Evolutionary conservation across 2,888 invertebrate genomes (phyloP).

Genomic region (Zonitis immaculata): DNA sequence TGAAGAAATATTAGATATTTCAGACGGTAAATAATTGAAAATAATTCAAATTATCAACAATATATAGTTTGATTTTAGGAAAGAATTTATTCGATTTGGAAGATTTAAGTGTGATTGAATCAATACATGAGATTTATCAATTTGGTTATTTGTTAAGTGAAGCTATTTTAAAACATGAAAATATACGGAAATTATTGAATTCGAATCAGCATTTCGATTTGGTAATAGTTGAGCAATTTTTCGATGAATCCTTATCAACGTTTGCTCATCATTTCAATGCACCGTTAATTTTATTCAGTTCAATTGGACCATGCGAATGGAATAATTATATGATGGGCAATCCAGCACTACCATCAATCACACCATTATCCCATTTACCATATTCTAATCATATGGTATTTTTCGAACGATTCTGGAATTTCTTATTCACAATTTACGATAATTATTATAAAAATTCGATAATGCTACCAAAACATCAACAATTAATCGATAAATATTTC

Average conservation of each 20-base stretch:
- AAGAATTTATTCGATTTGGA: conserved; percentile 10
- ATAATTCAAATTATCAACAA: too few species aligned
- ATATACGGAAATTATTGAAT: conserved; percentile 30
- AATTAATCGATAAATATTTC: conserved; percentile 32
- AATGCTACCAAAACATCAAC: conserved; percentile 9
- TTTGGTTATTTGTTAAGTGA: conserved; percentile 20
- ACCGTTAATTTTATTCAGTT: conserved; percentile 43
- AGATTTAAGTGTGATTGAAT: not conserved
- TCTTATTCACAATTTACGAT: conserved; percentile 20
- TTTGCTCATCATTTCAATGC: conserved; percentile 40
- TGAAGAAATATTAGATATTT: conserved; percentile 7
- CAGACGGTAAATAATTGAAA: not conserved
- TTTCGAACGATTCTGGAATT: conserved; percentile 52
- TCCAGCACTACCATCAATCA: conserved; percentile 50
- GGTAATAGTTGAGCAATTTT: conserved; percentile 46
- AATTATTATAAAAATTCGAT: too few species aligned
- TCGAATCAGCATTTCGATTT: conserved; percentile 43
- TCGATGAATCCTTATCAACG: conserved; percentile 49
- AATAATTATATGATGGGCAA: conserved; percentile 50
- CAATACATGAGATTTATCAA: conserved; percentile 12
- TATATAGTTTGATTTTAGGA: too few species aligned
- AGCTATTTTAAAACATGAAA: conserved; percentile 28
- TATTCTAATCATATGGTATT: conserved; percentile 49
- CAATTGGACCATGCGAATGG: conserved; percentile 47
- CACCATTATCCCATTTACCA: conserved; percentile 48